phyloP scores from a whole-genome alignment of 2,113 vertebrate genomes.

The Cheirogaleus medius region DNA sequence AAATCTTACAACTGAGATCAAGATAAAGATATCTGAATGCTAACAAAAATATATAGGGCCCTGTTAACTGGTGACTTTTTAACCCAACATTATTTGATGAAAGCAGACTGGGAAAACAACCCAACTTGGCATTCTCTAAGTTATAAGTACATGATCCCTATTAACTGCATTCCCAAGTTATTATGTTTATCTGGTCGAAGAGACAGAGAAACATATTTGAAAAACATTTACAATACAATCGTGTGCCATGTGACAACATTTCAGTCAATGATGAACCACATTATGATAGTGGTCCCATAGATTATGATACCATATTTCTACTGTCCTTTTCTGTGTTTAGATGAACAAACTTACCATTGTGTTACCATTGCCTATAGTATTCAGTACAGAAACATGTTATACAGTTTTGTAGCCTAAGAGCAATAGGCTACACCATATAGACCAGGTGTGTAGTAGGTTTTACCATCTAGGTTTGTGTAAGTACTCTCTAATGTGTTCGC shows the following conservation, averaged over 20 bases:
- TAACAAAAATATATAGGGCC: constrained; percentile 24
- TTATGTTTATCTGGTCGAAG: constrained; percentile 6
- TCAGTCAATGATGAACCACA: too few relatives aligned
- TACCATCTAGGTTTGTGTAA: neutral
- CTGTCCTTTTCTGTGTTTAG: neutral
- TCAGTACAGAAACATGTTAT: neutral
- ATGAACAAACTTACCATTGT: neutral
- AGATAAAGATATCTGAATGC: neutral
- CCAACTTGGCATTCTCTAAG: constrained; percentile 9
- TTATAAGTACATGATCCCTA: neutral
- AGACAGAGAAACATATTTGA: constrained; percentile 14
- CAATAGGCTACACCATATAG: neutral
- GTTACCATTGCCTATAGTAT: neutral
- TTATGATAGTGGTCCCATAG: too few relatives aligned
- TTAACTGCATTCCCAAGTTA: constrained; percentile 21
- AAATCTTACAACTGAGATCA: constrained; percentile 11
- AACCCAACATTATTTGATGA: neutral
- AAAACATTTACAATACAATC: neutral
- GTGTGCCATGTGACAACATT: too few relatives aligned
- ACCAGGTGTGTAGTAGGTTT: neutral
- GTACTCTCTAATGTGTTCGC: neutral
- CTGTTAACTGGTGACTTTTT: constrained; percentile 4
- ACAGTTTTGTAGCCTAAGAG: neutral
- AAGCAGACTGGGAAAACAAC: neutral
- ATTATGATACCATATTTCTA: neutral